phyloP scores from a whole-genome alignment of 2,888 invertebrate species.

The Ectemnius lituratus region DNA sequence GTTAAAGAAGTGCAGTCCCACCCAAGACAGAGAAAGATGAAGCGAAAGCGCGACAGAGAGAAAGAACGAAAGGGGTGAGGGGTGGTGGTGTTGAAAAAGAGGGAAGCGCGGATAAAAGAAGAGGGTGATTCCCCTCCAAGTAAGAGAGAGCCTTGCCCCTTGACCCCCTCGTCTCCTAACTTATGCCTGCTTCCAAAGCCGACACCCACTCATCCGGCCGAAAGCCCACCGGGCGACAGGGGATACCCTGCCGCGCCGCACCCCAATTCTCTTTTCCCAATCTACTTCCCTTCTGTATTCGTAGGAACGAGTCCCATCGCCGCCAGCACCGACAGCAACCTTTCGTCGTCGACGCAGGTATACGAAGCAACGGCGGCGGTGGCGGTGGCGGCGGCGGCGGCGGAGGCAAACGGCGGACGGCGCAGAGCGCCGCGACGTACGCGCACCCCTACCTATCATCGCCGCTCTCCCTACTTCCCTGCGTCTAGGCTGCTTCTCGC shows the following conservation, averaged over 20 bases:
- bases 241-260: constrained; percentile 56
- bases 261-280: constrained; percentile 30
- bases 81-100: constrained; percentile 7
- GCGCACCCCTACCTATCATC: constrained; percentile 44
- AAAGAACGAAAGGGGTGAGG: not conserved
- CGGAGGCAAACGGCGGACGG: not conserved
- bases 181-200: constrained; percentile 39
- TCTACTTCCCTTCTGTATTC: constrained; percentile 6
- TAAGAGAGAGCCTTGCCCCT: constrained; percentile 56
- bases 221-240: constrained; percentile 54
- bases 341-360: not conserved
- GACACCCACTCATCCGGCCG: constrained; percentile 59
- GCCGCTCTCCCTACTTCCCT: constrained; percentile 1
- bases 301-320: constrained; percentile 25
- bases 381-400: not conserved
- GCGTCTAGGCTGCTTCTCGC: not conserved
- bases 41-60: constrained; percentile 8
- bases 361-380: not conserved
- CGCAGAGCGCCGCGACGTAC: constrained; percentile 38
- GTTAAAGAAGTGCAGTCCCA: not conserved
- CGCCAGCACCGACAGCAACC: constrained; percentile 5
- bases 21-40: constrained; percentile 6
- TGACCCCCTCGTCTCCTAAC: constrained; percentile 48
- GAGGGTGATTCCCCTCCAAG: constrained; percentile 50
- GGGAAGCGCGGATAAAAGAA: constrained; percentile 30